Evolutionary conservation across 92 coral and sea anemone genomes (phyloP), one percentile per base, ranked within the genome.

Genomic region (Porites cylindrica): DNA sequence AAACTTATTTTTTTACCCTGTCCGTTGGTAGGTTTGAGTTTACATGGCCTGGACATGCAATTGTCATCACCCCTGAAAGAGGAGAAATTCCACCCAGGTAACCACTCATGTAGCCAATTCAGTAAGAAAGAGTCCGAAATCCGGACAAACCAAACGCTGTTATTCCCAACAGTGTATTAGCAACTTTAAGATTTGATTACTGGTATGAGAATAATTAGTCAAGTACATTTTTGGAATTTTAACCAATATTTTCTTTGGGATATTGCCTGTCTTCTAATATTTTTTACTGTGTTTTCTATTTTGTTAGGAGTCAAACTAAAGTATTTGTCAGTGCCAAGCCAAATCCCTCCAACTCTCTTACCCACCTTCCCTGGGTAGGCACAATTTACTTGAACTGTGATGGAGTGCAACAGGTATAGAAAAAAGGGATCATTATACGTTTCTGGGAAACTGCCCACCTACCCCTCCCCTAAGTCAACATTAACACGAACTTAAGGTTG

Each of bases 51-150:
- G 98, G 95, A 64, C 98, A 95, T 79, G 91, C 93, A 52, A 87
- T 97, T 68, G 88, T 94, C 17, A 88, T 97, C 54, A 97, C 99
- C 12, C 99, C 99, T 50, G 98, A 97, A 79, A 87, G 93, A 75
- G 99, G 99, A 58, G 91, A 96, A 62, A 81, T 97, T 51, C 96
- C 99, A 47, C 92, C 96, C 61, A 97, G 96, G 99, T 97, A 91
- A 66, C 66, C 20, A 53, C 18, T 66, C 9, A 50, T 20, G 19
- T 51, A 32, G 18, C 21, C 6, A 24, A n/a, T 50, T 10, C 38
- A 13, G n/a, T 10, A 1, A 3, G 3, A n/a, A 17, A 6, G 11
- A 13, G 72, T 7, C 38, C 11, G 16, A 24, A 72, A 3, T 0
- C 21, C 47, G 7, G 47, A 38, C 6, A 38, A 38, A 38, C 47